A percentile compares a stretch with the other conserved stretches of the same genome.
Conservation (phyloP, 2,888 invertebrate species). For the Lithodes maja region DNA sequence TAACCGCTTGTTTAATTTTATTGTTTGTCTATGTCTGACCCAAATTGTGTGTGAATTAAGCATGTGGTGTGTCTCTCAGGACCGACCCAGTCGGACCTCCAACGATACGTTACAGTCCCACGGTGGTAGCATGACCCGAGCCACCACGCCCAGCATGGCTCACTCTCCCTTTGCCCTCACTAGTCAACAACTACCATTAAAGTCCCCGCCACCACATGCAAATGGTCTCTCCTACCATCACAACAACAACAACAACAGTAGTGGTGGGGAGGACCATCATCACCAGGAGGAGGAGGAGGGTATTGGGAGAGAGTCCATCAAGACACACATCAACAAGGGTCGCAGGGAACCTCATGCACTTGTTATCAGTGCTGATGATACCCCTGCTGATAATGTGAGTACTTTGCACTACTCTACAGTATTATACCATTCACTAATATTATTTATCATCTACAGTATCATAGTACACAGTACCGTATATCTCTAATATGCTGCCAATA, state of each 20-base stretch:
- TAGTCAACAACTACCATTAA: slow-evolving; percentile 37
- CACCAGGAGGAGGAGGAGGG: slow-evolving; percentile 67
- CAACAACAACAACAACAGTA: slow-evolving; percentile 55
- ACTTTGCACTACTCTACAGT: not conserved
- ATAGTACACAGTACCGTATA: too few species aligned
- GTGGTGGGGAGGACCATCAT: slow-evolving; percentile 25
- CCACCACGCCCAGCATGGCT: slow-evolving; percentile 60
- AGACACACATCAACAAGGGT: slow-evolving; percentile 32
- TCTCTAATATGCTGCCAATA: too few species aligned
- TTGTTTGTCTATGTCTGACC: not conserved
- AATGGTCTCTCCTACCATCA: slow-evolving; percentile 46
- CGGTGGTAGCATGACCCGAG: slow-evolving; percentile 53
- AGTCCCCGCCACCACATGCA: slow-evolving; percentile 46
- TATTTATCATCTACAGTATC: too few species aligned
- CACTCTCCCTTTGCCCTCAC: slow-evolving; percentile 42
- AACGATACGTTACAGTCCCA: slow-evolving; percentile 50
- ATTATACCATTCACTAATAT: too few species aligned
- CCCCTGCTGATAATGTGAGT: slow-evolving; percentile 81
- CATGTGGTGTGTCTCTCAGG: slow-evolving; percentile 62
- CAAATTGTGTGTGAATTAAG: slow-evolving; percentile 50
- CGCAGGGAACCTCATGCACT: slow-evolving; percentile 73
- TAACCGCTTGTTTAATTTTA: not conserved
- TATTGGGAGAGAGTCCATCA: slow-evolving; percentile 19
- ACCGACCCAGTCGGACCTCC: slow-evolving; percentile 65
- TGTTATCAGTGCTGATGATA: slow-evolving; percentile 82